These are phyloP conservation scores for Baronia brevicornis DNA, from an alignment of 2,888 invertebrate genomes.

Conservation along the genomic window DNA sequence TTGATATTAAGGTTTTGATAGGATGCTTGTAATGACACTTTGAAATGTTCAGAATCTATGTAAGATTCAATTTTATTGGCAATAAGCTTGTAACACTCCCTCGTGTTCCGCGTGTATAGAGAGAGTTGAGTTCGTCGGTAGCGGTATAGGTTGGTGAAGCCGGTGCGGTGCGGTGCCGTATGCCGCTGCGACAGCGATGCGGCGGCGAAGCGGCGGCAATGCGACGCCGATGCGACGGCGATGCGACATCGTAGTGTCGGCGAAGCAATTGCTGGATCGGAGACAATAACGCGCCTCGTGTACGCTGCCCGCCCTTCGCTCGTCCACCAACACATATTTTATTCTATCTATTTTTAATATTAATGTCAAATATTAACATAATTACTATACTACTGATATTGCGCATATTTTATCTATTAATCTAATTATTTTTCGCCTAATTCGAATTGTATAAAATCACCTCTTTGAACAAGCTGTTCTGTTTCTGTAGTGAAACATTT, in stretches of 20 bases:
- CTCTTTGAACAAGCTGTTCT: slow-evolving; percentile 64
- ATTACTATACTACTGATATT: slow-evolving; percentile 70
- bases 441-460: slow-evolving; percentile 75
- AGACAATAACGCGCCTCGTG: slow-evolving; percentile 49
- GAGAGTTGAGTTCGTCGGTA: slow-evolving; percentile 28
- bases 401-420: slow-evolving; percentile 72
- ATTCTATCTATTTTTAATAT: slow-evolving; percentile 75
- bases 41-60: slow-evolving; percentile 27
- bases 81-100: slow-evolving; percentile 34
- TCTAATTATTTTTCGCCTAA: slow-evolving; percentile 73
- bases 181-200: slow-evolving; percentile 18
- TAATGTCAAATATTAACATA: slow-evolving; percentile 75
- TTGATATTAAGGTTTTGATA: slow-evolving; percentile 42
- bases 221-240: slow-evolving; percentile 14
- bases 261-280: slow-evolving; percentile 18
- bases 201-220: slow-evolving; percentile 15
- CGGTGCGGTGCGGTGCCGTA: slow-evolving; percentile 23
- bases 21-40: slow-evolving; percentile 41
- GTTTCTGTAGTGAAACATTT: slow-evolving; percentile 62
- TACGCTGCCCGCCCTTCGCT: slow-evolving; percentile 47
- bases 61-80: slow-evolving; percentile 30
- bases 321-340: slow-evolving; percentile 72
- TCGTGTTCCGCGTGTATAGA: slow-evolving; percentile 28
- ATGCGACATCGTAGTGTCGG: slow-evolving; percentile 11
- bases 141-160: slow-evolving; percentile 25